Evolutionary conservation across 1,140 invertebrate genomes (phyloP), one percentile per base, ranked within the genome.

Genomic region (Dysdera silvatica): DNA sequence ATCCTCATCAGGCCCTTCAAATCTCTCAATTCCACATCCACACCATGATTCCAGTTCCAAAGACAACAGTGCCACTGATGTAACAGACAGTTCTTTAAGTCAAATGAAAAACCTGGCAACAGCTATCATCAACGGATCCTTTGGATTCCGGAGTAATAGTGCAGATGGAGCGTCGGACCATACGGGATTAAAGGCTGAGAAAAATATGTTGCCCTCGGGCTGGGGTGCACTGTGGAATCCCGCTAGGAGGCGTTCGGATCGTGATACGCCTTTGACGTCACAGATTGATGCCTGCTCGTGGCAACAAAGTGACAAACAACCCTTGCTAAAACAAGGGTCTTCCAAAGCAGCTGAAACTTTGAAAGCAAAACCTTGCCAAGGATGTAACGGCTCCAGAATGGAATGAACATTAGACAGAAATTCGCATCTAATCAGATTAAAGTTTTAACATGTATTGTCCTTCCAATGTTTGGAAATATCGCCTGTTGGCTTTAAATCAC

Each of bases 1-100:
- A 18, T 54, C 51, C 2, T 63, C 52, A 3, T 63, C 61, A 29
- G 61, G 61, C 41, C 61, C 61, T 4, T 63, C 61, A 2, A 53
- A 56, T 16, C 26, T 63, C 23, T 49, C 18, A 10, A 23, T 26
- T 5, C 41, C 57, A 12, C 2, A n/a, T n/a, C 45, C 45, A 32
- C 53, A 47, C 4, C 48, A 51, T 18, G 37, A 53, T 20, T 35
- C 49, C 18, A 33, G 23, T n/a, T 40, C 52, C 4, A 32, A 48
- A 18, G 56, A 28, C 41, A 31, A 49, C 18, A 49, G 55, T 16
- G 10, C 26, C 24, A 18, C 14, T 4, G 53, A 63, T 37, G 31
- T 18, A 14, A 26, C 52, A 8, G 23, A 52, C n/a, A n/a, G n/a
- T n/a, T n/a, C n/a, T 14, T 6, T 47, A 18, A 54, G 40, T 28